These are phyloP conservation scores for Indicator indicator DNA, from an alignment of 2,113 vertebrate genomes.

Conservation along the genomic window DNA sequence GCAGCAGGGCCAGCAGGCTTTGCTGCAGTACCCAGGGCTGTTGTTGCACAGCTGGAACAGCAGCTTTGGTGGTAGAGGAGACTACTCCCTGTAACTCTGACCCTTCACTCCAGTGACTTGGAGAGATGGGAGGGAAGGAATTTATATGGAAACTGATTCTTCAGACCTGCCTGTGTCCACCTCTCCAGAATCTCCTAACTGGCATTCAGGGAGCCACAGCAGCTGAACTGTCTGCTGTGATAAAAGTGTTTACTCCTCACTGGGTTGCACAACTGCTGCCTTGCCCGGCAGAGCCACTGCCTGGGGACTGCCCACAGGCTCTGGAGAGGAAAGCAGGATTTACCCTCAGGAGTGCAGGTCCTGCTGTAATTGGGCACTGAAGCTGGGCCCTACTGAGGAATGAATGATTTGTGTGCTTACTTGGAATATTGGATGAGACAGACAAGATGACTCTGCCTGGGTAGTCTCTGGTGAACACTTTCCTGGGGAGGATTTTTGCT, in stretches of 20 bases:
- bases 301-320: background rate
- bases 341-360: background rate
- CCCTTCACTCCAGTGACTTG: background rate
- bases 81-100: background rate
- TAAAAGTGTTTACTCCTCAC: background rate
- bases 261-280: background rate
- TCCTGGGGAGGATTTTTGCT: background rate
- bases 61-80: background rate
- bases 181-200: background rate
- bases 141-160: background rate
- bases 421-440: background rate
- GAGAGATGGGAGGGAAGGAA: background rate
- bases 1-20: background rate
- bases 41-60: background rate
- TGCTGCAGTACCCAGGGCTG: rapidly evolving
- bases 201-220: background rate
- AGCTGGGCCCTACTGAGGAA: background rate
- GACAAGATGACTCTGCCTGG: background rate
- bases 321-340: background rate
- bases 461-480: background rate
- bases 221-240: background rate
- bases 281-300: background rate
- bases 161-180: background rate
- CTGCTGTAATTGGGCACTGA: background rate
- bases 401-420: slow-evolving; percentile 17